Base-by-base conservation (phyloP, 2,888 invertebrate species). In the Morpho achilles region DNA sequence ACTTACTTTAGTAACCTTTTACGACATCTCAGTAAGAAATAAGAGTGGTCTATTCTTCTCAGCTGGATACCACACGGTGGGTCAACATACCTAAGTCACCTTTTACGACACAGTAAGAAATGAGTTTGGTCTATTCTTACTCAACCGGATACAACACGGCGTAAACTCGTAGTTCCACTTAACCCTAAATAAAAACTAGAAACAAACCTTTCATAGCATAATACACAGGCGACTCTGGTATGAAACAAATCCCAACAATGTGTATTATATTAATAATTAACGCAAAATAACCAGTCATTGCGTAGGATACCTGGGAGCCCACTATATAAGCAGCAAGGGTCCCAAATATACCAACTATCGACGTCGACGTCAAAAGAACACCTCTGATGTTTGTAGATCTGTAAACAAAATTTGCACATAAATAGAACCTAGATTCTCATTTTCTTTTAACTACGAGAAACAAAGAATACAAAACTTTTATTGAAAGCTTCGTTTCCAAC, bases 341-440 rank as follows among this genome's bases (percentile, higher is more conserved):
- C 1, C 80, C 80, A 0, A 67, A 63, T n/a, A 75, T 75, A 3
- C 71, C 71, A 7, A 76, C 65, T n/a, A 80, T 72, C 0, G 71
- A 71, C 0, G 74, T 75, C 0, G 73, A 73, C 1, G 78, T 76
- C 3, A 80, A 59, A 0, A 79, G 62, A 7, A 78, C 73, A 0
- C 79, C 80, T 10, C 80, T 67, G 4, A 79, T 79, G 39, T 75
- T 65, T 6, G 77, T 73, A 5, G 78, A 79, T 40, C 79, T 80
- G 68, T 5, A 76, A 72, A 45, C 16, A 42, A 8, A 23, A 41
- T 43, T 44, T 45, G 43, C 44, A 58, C 45, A 10, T 44, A 51
- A 47, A 50, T 50, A 32, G 9, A 32, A 32, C 32, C 32, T 32
- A 32, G 32, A 32, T 32, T 5, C 2, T 32, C 32, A 32, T 5